phyloP scores from a whole-genome alignment of 2,888 invertebrate genomes.

The Micropterix aruncella region DNA sequence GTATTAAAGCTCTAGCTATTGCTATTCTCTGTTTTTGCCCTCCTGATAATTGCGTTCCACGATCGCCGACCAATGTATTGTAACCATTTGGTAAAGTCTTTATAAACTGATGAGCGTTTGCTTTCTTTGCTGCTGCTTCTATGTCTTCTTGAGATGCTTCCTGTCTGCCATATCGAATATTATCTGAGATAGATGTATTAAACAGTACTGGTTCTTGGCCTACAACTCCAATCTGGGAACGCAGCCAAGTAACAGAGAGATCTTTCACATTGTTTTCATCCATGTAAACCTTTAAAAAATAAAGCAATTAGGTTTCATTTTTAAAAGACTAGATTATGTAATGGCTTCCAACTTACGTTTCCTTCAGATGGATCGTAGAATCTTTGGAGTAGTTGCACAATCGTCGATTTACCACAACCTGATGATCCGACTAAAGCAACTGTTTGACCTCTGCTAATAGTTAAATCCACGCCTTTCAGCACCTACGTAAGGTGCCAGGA shows the following conservation, averaged over 20 bases:
- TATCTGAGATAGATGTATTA: constrained; percentile 70
- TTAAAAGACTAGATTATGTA: too few species aligned
- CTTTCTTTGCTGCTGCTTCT: constrained; percentile 52
- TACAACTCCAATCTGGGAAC: constrained; percentile 73
- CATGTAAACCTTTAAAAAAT: constrained; percentile 33
- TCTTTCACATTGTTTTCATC: constrained; percentile 55
- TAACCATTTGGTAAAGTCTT: constrained; percentile 61
- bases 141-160: constrained; percentile 51
- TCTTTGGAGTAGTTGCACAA: constrained; percentile 56
- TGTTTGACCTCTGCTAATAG: constrained; percentile 57
- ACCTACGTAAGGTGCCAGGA: constrained; percentile 28
- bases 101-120: constrained; percentile 69
- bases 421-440: constrained; percentile 61
- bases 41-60: constrained; percentile 71
- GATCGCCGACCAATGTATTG: constrained; percentile 70
- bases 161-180: constrained; percentile 69
- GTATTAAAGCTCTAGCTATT: constrained; percentile 73
- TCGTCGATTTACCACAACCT: constrained; percentile 69
- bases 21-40: constrained; percentile 86
- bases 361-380: constrained; percentile 59
- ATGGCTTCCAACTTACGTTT: constrained; percentile 45
- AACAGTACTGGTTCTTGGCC: constrained; percentile 87
- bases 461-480: constrained; percentile 48
- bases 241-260: constrained; percentile 63
- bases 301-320: too few species aligned